A percentile compares a stretch with the other conserved stretches of the same genome.
These are phyloP conservation scores for Heliconius eleuchia DNA, from an alignment of 1,140 invertebrate genomes.

Conservation along the genomic window DNA sequence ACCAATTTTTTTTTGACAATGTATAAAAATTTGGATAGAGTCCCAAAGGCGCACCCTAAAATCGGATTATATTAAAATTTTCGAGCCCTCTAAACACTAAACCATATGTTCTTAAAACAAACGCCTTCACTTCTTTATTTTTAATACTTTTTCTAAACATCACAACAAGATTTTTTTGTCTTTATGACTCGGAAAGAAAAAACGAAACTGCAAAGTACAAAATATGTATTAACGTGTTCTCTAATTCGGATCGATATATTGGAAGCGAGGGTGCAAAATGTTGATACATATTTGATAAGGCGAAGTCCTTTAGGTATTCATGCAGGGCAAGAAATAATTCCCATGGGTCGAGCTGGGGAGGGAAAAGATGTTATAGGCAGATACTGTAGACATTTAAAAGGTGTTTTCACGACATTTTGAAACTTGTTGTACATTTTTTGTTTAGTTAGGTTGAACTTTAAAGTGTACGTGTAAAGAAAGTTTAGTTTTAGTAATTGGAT, in stretches of 20 bases:
- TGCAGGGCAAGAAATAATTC: slow-evolving; percentile 41
- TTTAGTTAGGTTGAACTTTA: neutral
- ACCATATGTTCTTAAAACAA: too few relatives aligned
- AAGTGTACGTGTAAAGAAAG: neutral
- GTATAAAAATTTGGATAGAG: too few relatives aligned
- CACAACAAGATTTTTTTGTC: neutral
- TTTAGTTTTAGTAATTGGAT: too few relatives aligned
- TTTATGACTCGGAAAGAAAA: neutral
- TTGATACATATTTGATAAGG: slow-evolving; percentile 46
- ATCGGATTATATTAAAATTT: too few relatives aligned
- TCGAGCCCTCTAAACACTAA: too few relatives aligned
- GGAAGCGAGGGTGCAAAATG: slow-evolving; percentile 40
- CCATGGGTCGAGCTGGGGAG: slow-evolving; percentile 8
- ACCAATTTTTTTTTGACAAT: too few relatives aligned
- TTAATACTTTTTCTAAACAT: too few relatives aligned
- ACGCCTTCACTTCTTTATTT: too few relatives aligned
- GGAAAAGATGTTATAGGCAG: slow-evolving; percentile 15
- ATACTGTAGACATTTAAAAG: slow-evolving; percentile 18
- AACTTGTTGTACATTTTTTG: neutral
- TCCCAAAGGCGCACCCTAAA: too few relatives aligned
- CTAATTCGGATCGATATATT: slow-evolving; percentile 15
- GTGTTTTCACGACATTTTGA: neutral
- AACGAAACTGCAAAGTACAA: neutral
- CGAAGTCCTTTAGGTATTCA: slow-evolving; percentile 45
- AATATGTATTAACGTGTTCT: neutral